Percentiles rank a stretch among this genome's conserved stretches.
Evolutionary conservation across 1,140 invertebrate species (phyloP).

Genomic region (Galendromus occidentalis): DNA sequence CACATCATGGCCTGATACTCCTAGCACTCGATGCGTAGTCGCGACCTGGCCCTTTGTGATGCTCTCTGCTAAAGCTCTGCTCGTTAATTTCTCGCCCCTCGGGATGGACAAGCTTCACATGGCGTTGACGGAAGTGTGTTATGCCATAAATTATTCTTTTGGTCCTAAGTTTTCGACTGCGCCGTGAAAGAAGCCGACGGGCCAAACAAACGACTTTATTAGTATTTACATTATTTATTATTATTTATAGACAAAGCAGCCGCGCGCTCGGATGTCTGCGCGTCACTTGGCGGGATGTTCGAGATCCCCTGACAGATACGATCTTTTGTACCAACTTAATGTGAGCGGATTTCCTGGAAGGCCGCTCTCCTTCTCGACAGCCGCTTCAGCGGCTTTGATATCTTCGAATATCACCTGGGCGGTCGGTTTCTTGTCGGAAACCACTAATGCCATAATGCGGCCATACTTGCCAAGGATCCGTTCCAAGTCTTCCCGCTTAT

Average conservation of each 20-base stretch:
- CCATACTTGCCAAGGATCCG: conserved; percentile 50
- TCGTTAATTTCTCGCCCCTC: conserved; percentile 14
- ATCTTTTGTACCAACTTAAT: conserved; percentile 25
- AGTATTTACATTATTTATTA: no score
- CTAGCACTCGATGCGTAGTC: no score
- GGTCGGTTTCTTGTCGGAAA: conserved; percentile 49
- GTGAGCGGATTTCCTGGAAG: conserved; percentile 24
- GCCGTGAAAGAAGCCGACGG: conserved; percentile 85
- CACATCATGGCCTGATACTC: no score
- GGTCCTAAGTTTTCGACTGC: conserved; percentile 99
- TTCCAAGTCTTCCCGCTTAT: neutral
- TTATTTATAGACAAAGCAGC: no score
- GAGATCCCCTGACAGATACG: conserved; percentile 75
- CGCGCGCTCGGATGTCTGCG: no score
- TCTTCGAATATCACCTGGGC: conserved; percentile 56
- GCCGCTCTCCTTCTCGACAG: conserved; percentile 25
- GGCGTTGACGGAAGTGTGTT: conserved; percentile 91
- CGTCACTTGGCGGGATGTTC: no score
- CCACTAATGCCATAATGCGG: conserved; percentile 44
- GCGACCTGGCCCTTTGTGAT: no score
- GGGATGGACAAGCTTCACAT: conserved; percentile 95
- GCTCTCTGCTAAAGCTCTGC: neutral
- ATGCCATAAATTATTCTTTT: conserved; percentile 91
- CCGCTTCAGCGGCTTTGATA: conserved; percentile 37
- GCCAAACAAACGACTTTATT: no score